Evolutionary conservation across 2,888 invertebrate species (phyloP).

Genomic region (Heliconius cydno): DNA sequence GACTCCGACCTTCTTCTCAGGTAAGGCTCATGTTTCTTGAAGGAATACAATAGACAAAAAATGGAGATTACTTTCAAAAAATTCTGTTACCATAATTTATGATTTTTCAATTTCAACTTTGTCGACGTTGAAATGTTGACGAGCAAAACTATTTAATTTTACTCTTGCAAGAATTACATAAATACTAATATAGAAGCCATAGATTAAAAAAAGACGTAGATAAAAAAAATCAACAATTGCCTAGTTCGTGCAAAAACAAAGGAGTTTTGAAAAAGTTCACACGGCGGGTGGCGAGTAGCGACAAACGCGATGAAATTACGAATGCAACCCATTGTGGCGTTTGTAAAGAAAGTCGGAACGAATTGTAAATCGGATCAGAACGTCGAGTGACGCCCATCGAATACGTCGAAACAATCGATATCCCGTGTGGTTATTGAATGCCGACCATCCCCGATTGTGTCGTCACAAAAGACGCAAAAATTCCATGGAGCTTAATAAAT

Average conservation of each 20-base stretch:
- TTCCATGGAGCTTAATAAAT: conserved; percentile 67
- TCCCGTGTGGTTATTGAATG: conserved; percentile 65
- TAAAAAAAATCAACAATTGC: conserved; percentile 33
- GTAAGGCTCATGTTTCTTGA: conserved; percentile 63
- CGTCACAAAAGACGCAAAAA: conserved; percentile 76
- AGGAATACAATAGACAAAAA: conserved; percentile 51
- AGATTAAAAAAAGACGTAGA: neutral
- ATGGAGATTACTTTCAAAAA: conserved; percentile 30
- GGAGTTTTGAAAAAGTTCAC: conserved; percentile 53
- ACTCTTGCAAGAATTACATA: neutral
- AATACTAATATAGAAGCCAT: neutral
- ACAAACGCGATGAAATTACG: conserved; percentile 55
- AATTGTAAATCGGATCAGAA: conserved; percentile 78
- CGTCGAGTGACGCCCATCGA: conserved; percentile 73
- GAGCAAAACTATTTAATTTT: neutral
- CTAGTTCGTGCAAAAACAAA: conserved; percentile 42
- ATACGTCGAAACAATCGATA: conserved; percentile 74
- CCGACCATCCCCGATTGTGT: conserved; percentile 70
- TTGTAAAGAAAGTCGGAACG: conserved; percentile 77
- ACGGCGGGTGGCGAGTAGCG: conserved; percentile 66
- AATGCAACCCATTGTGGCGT: conserved; percentile 62
- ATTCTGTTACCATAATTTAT: conserved; percentile 28
- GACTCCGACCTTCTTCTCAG: no score
- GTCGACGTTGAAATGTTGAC: no score
- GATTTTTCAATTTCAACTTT: conserved; percentile 24